Base-by-base conservation (phyloP, 1,140 invertebrate genomes). In the Nasonia longicornis region DNA sequence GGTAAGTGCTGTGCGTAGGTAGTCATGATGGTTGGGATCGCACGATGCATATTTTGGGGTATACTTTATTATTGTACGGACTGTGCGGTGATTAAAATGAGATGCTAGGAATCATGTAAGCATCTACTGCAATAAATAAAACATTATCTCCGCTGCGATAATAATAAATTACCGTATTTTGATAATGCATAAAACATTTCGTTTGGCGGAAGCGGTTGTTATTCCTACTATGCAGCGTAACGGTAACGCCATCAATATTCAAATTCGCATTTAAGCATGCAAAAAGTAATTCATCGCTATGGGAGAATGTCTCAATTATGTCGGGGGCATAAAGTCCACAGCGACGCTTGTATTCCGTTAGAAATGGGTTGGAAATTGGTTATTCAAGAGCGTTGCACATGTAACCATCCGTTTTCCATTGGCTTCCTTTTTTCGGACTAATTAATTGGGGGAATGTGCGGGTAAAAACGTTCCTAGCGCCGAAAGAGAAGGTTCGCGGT, bases 401-500 rank as follows among this genome's bases (percentile, higher is more conserved):
- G 58, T 74, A 80, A 74, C 38, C 71, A 67, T 74, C 42, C 16
- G 38, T 63, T 78, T 78, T 31, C 67, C 11, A n/a, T 67, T 16
- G 31, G 6, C 35, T 67, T 42, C 64, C 35, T 48, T 74, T 67
- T 72, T 72, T 26, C 2, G 7, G 35, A 31, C 71, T 80, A 80
- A 80, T 80, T 80, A 80, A 80, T 80, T 74, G 35, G 22, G 71
- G 22, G 79, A 74, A 80, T 74, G 78, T 69, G 12, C 14, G 16
- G 1, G 16, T 26, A 79, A 79, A 73, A 79, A 48, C 12, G 11
- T 10, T 74, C 20, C 11, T 4, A 26, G 29, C 52, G 12, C 1
- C 22, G 16, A 63, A 76, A 76, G 31, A 78, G 67, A 78, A 79
- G 76, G 48, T 67, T 67, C 45, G 38, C 45, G 38, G 48, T n/a